A percentile compares a stretch with the other conserved stretches of the same genome.
Conservation (phyloP, 2,113 vertebrate genomes). For the Dolichotis patagonum region DNA sequence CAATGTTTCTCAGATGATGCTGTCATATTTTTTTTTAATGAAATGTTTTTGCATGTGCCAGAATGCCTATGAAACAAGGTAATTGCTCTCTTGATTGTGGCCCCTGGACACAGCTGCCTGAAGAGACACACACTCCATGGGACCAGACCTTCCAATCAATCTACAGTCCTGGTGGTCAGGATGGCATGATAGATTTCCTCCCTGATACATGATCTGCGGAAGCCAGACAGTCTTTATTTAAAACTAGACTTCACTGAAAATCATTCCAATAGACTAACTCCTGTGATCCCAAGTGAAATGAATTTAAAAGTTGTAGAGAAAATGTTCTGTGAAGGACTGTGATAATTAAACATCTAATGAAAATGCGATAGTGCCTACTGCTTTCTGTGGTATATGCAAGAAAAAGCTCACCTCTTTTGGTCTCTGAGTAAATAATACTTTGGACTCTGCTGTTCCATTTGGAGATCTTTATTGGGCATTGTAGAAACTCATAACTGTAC, state of each 20-base stretch:
- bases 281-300: slow-evolving; percentile 53
- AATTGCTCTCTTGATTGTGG: slow-evolving; percentile 33
- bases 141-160: slow-evolving; percentile 54
- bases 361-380: slow-evolving; percentile 14
- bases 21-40: slow-evolving; percentile 53
- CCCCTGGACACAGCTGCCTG: slow-evolving; percentile 57
- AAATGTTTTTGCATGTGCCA: background rate
- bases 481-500: background rate
- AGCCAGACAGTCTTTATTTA: slow-evolving; percentile 66
- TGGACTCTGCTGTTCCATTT: background rate
- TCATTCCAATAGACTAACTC: slow-evolving; percentile 63
- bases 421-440: background rate
- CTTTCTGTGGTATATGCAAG: background rate
- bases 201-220: slow-evolving; percentile 1
- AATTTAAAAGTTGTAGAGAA: slow-evolving; percentile 70
- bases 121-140: background rate
- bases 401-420: background rate
- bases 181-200: slow-evolving; percentile 64
- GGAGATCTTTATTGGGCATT: background rate
- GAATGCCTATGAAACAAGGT: slow-evolving; percentile 38
- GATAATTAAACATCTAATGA: slow-evolving; percentile 77
- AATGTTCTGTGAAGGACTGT: slow-evolving; percentile 59
- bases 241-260: slow-evolving; percentile 71
- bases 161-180: slow-evolving; percentile 59
- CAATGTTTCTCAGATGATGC: background rate